These are phyloP conservation scores for Lordiphosa clarofinis DNA, from an alignment of 1,140 invertebrate species.

Conservation along the genomic window DNA sequence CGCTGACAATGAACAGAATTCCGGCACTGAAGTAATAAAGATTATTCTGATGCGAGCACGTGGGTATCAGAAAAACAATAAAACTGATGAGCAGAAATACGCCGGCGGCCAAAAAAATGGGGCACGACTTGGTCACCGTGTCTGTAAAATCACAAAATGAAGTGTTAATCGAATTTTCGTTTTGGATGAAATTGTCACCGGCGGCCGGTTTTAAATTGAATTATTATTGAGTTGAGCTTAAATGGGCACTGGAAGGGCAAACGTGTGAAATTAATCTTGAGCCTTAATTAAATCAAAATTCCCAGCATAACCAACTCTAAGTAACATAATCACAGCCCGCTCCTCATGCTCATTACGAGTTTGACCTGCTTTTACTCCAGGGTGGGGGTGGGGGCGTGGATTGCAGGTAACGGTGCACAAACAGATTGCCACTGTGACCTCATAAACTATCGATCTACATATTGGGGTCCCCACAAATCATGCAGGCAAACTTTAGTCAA, in stretches of 20 bases:
- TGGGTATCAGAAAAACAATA: constrained; percentile 83
- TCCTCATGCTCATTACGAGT: too few species aligned
- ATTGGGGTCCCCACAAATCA: constrained; percentile 17
- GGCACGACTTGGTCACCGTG: constrained; percentile 85
- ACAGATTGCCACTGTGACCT: too few species aligned
- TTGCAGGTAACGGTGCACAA: too few species aligned
- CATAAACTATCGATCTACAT: too few species aligned
- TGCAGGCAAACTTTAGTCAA: constrained; percentile 6
- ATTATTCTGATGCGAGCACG: constrained; percentile 82
- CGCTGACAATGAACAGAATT: constrained; percentile 85
- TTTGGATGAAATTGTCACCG: constrained; percentile 34
- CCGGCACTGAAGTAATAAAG: constrained; percentile 85
- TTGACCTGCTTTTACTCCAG: too few species aligned
- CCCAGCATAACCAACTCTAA: too few species aligned
- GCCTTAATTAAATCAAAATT: too few species aligned
- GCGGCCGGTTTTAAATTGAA: constrained; percentile 33
- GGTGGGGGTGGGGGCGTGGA: too few species aligned
- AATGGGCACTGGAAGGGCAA: too few species aligned
- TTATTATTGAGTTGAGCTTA: too few species aligned
- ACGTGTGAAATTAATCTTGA: too few species aligned
- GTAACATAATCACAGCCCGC: too few species aligned
- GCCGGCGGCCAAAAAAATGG: constrained; percentile 83
- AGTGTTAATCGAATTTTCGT: constrained; percentile 18
- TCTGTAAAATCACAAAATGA: constrained; percentile 80
- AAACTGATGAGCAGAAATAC: constrained; percentile 83